Conservation (phyloP, 1,140 invertebrate species). For the Telenomus remus region DNA sequence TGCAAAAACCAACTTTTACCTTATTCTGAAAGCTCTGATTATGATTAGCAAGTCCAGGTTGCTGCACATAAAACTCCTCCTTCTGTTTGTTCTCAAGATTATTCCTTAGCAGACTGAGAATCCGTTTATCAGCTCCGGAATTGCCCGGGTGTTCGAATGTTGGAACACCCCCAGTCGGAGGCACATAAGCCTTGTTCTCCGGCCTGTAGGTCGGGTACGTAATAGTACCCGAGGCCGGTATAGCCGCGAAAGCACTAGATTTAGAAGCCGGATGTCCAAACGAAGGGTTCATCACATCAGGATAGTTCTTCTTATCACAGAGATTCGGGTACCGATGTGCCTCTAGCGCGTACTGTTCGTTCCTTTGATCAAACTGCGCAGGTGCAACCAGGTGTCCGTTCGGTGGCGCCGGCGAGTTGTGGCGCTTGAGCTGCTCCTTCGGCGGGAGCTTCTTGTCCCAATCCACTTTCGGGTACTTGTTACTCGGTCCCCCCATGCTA, state of each 20-base stretch:
- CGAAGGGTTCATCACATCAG: constrained; percentile 54
- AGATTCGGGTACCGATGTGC: constrained; percentile 64
- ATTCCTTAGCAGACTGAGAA: constrained; percentile 81
- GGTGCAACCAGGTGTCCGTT: constrained; percentile 62
- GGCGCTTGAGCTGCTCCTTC: constrained; percentile 63
- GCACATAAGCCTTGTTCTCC: constrained; percentile 21
- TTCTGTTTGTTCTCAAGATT: constrained; percentile 81
- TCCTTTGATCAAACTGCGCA: constrained; percentile 60
- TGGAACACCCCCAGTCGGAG: background rate
- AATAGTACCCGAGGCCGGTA: constrained; percentile 56
- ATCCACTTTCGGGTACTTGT: constrained; percentile 75
- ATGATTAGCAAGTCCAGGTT: constrained; percentile 66
- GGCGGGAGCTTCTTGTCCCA: constrained; percentile 67
- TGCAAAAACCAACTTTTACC: too few species aligned
- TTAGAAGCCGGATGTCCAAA: constrained; percentile 61
- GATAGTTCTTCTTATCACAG: constrained; percentile 72
- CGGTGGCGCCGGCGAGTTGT: constrained; percentile 51
- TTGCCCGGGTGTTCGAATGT: constrained; percentile 62
- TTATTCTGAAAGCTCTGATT: constrained; percentile 71
- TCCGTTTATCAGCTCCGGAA: constrained; percentile 79
- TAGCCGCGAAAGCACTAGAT: constrained; percentile 32
- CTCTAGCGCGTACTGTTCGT: constrained; percentile 55
- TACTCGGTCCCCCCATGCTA: constrained; percentile 59
- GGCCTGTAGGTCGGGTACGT: constrained; percentile 60
- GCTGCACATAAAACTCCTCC: constrained; percentile 73